A percentile compares a stretch with the other conserved stretches of the same genome.
These are phyloP conservation scores for Phragmatobia fuliginosa DNA, from an alignment of 2,888 invertebrate species.

Conservation along the genomic window DNA sequence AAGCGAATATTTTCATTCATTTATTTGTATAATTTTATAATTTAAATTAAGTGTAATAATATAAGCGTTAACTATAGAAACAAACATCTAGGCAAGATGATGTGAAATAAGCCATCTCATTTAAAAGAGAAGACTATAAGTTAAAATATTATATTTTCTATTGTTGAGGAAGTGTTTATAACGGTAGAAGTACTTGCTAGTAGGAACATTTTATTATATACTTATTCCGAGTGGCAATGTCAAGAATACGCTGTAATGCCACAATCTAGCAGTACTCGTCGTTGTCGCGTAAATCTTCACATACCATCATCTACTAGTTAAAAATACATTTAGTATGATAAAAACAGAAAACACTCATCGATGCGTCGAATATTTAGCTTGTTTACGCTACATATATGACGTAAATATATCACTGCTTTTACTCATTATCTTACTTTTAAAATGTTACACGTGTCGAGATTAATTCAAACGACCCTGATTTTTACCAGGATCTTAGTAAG, in stretches of 20 bases:
- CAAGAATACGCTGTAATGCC: constrained; percentile 73
- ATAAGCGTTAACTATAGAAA: background rate
- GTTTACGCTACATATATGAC: constrained; percentile 54
- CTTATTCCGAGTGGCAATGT: constrained; percentile 72
- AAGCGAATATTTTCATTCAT: background rate
- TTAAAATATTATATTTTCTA: background rate
- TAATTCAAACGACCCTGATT: constrained; percentile 17
- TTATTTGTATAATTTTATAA: too few relatives aligned
- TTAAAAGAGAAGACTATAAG: background rate
- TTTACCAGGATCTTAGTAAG: background rate
- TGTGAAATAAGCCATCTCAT: background rate
- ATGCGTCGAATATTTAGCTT: constrained; percentile 60
- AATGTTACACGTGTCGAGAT: constrained; percentile 26
- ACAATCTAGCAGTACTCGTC: constrained; percentile 53
- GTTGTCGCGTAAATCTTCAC: constrained; percentile 60
- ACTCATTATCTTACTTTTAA: constrained; percentile 40
- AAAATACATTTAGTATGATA: constrained; percentile 67
- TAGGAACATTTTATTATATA: background rate
- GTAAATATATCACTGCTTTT: constrained; percentile 47
- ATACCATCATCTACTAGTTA: constrained; percentile 57
- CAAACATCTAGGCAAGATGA: background rate
- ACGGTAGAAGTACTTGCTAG: background rate
- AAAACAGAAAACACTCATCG: constrained; percentile 64
- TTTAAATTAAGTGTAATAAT: background rate
- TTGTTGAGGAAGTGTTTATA: background rate